These are phyloP conservation scores for Arothron firmamentum DNA, from an alignment of 2,113 vertebrate genomes.

Conservation along the genomic window DNA sequence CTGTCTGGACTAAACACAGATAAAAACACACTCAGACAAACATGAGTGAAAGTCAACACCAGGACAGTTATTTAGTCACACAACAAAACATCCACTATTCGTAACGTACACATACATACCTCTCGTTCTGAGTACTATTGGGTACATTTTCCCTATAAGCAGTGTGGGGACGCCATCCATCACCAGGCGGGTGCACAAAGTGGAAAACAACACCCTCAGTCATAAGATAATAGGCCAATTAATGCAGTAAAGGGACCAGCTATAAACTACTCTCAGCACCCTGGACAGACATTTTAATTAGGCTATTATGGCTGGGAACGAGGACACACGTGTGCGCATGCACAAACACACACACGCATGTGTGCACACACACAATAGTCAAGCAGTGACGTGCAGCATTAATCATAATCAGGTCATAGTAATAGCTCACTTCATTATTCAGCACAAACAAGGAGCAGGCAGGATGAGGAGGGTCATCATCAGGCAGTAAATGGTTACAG, in stretches of 20 bases:
- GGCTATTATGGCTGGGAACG: constrained; percentile 23
- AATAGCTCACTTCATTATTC: constrained; percentile 14
- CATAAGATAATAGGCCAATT: constrained; percentile 42
- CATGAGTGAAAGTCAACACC: not conserved
- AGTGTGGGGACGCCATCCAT: constrained; percentile 51
- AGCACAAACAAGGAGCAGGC: constrained; percentile 2
- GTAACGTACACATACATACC: constrained; percentile 55
- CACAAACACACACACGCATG: constrained; percentile 1
- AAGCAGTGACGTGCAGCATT: constrained; percentile 12
- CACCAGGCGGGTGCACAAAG: constrained; percentile 65
- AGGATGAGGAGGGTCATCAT: constrained; percentile 13
- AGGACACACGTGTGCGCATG: constrained; percentile 3
- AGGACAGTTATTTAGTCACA: not conserved
- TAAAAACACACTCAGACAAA: not conserved
- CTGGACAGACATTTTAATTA: constrained; percentile 33
- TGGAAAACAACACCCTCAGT: constrained; percentile 58
- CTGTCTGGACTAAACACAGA: constrained; percentile 68
- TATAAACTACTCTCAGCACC: constrained; percentile 16
- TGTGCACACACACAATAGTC: not conserved
- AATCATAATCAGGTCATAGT: constrained; percentile 13
- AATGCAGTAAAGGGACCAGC: constrained; percentile 3
- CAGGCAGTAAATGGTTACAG: not conserved
- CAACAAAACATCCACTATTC: not conserved
- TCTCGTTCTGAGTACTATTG: constrained; percentile 69
- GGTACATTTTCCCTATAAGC: constrained; percentile 66